phyloP scores from a whole-genome alignment of 2,888 invertebrate genomes.

The Pachydiplax longipennis region DNA sequence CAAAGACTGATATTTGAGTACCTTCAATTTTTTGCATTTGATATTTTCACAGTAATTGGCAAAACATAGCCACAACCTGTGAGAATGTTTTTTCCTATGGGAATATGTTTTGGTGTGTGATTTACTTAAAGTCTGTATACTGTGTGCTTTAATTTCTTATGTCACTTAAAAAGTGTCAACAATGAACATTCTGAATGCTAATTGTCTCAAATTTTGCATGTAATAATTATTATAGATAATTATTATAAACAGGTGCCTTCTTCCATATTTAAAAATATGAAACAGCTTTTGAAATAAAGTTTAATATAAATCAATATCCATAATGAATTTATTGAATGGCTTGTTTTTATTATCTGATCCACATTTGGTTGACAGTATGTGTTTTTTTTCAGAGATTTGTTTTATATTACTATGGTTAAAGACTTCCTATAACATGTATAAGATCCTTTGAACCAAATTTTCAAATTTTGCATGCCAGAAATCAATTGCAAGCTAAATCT shows the following conservation, averaged over 20 bases:
- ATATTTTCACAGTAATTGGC: neutral
- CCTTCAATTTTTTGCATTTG: constrained; percentile 24
- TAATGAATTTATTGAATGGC: neutral
- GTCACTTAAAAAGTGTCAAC: too few relatives aligned
- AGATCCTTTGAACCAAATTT: too few relatives aligned
- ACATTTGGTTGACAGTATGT: too few relatives aligned
- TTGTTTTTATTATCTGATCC: neutral
- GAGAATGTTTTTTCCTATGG: neutral
- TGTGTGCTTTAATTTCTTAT: neutral
- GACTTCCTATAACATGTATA: too few relatives aligned
- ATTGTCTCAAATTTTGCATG: neutral
- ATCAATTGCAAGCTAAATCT: too few relatives aligned
- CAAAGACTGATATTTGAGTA: constrained; percentile 3
- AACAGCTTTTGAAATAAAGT: neutral
- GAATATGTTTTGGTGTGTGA: neutral
- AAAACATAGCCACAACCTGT: neutral
- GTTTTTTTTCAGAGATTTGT: too few relatives aligned
- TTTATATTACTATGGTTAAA: too few relatives aligned
- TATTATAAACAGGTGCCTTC: neutral
- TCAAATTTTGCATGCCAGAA: too few relatives aligned
- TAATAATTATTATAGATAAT: neutral
- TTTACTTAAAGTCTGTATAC: neutral
- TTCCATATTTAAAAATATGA: neutral
- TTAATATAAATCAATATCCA: neutral
- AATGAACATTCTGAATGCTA: neutral